A percentile compares a stretch with the other conserved stretches of the same genome.
Evolutionary conservation across 2,797 vertebrate species (phyloP).

Genomic region (Melanotaenia pygmaea): DNA sequence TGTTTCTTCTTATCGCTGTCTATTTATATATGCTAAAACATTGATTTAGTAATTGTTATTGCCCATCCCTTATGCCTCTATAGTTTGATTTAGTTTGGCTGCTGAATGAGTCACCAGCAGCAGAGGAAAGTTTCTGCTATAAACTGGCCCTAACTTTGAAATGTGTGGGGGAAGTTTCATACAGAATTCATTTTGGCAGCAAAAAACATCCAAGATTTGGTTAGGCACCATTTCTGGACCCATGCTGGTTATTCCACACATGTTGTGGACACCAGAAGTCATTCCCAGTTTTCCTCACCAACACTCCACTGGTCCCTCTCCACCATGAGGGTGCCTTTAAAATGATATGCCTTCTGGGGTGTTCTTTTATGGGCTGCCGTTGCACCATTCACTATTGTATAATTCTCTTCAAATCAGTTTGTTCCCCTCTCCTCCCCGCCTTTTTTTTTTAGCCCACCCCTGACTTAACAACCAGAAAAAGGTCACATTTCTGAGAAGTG

Average conservation of each 20-base stretch:
- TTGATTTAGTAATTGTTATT: background rate
- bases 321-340: slow-evolving; percentile 73
- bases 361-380: slow-evolving; percentile 69
- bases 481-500: slow-evolving; percentile 87
- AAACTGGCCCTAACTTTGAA: slow-evolving; percentile 7
- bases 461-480: slow-evolving; percentile 84
- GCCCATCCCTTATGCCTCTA: too few relatives aligned
- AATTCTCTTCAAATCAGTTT: slow-evolving; percentile 80
- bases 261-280: slow-evolving; percentile 75
- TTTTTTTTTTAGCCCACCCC: slow-evolving; percentile 59
- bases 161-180: slow-evolving; percentile 48
- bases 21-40: background rate
- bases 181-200: slow-evolving; percentile 71
- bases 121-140: slow-evolving; percentile 5
- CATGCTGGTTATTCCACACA: slow-evolving; percentile 71
- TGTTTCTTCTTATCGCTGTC: background rate
- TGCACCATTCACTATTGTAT: slow-evolving; percentile 77
- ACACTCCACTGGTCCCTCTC: slow-evolving; percentile 67
- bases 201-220: slow-evolving; percentile 71
- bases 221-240: slow-evolving; percentile 70
- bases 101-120: slow-evolving; percentile 7
- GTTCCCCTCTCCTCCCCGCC: slow-evolving; percentile 43
- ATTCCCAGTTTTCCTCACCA: slow-evolving; percentile 78
- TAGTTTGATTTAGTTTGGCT: background rate
- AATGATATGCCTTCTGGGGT: slow-evolving; percentile 80